Evolutionary conservation across 2,888 invertebrate genomes (phyloP).

Genomic region (Drosophila sordidula): DNA sequence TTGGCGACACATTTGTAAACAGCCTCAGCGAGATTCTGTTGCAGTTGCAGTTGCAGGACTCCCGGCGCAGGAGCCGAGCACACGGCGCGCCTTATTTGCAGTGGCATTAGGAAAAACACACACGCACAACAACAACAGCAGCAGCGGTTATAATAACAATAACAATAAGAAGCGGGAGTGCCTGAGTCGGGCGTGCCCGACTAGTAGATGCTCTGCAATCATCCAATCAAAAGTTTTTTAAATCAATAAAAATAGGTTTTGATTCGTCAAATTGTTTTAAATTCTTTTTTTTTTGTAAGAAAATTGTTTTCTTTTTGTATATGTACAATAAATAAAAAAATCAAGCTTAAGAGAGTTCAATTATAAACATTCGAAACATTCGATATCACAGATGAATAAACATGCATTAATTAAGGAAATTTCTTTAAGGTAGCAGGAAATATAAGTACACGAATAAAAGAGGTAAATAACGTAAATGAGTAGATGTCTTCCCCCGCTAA

Average conservation of each 20-base stretch:
- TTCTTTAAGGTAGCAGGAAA: too few species aligned
- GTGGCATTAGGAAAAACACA: constrained; percentile 54
- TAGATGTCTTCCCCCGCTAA: neutral
- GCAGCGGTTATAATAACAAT: constrained; percentile 32
- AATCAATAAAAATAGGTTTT: too few species aligned
- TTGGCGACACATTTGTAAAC: constrained; percentile 80
- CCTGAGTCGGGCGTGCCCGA: neutral
- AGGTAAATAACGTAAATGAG: too few species aligned
- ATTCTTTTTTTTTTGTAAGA: too few species aligned
- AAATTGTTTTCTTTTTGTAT: too few species aligned
- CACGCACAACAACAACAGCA: neutral
- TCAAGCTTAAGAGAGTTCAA: too few species aligned
- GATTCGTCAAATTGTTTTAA: too few species aligned
- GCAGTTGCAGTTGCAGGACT: constrained; percentile 68
- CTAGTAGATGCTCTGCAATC: neutral
- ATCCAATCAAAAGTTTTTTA: neutral
- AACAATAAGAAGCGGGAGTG: constrained; percentile 21
- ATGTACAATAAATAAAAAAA: too few species aligned
- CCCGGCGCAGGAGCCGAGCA: constrained; percentile 62
- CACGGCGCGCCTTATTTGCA: constrained; percentile 74
- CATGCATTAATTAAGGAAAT: too few species aligned
- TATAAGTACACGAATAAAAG: too few species aligned
- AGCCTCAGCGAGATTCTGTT: constrained; percentile 56
- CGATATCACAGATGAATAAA: too few species aligned
- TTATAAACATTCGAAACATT: too few species aligned